These are phyloP conservation scores for Oligia strigilis DNA, from an alignment of 2,888 invertebrate genomes.

Conservation along the genomic window DNA sequence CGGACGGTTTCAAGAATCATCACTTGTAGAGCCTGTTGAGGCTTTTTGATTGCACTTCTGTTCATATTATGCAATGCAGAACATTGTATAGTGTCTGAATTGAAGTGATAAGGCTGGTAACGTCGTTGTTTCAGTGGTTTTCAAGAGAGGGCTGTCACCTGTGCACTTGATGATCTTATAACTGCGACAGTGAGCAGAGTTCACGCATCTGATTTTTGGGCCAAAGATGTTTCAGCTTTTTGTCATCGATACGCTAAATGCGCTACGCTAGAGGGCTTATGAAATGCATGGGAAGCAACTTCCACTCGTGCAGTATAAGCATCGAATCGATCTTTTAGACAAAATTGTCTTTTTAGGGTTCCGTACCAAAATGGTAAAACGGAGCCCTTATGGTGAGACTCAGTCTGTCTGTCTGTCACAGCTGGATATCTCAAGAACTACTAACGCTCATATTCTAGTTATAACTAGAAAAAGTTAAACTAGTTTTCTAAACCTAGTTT, in stretches of 20 bases:
- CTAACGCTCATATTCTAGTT: background rate
- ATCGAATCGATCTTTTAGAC: background rate
- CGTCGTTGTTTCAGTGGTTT: background rate
- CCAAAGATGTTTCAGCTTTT: background rate
- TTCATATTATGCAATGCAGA: background rate
- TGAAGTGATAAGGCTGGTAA: background rate
- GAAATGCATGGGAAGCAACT: background rate
- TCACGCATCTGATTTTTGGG: background rate
- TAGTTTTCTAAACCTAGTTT: conserved; percentile 1
- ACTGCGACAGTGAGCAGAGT: background rate
- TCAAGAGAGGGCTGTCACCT: background rate
- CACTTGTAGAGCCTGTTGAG: background rate
- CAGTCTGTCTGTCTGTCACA: no score
- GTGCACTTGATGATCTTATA: background rate
- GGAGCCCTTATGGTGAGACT: no score
- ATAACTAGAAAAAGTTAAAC: background rate
- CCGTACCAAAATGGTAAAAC: no score
- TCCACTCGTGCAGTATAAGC: background rate
- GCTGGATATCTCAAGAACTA: no score
- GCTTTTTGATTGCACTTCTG: background rate
- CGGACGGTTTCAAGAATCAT: background rate
- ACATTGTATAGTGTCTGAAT: background rate
- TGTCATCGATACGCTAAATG: background rate
- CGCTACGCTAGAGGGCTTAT: background rate
- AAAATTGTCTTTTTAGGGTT: no score